Base-by-base conservation (phyloP, 2,797 vertebrate genomes). In the Avahi laniger region DNA sequence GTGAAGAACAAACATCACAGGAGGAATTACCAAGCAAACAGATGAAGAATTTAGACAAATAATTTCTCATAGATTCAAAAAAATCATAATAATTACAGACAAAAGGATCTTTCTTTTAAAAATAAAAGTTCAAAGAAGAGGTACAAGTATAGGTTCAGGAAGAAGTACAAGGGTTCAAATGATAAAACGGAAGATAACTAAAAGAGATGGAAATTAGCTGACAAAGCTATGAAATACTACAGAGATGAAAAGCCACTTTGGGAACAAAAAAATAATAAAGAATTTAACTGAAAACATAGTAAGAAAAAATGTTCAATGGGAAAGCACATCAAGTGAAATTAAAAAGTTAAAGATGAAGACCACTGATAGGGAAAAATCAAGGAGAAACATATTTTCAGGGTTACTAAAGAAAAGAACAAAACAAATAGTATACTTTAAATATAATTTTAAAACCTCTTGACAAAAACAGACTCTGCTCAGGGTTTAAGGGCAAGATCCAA, bases 331-430 rank as follows among this genome's bases (percentile, higher is more conserved):
- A 67, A 89, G 15, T 28, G 24, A 88, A 63, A 87, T 18, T 5
- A 76, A 57, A 93, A 76, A 54, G 9, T 78, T 92, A 48, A 95
- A 57, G 85, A 65, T 57, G 28, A 96, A 73, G 59, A 85, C 24
- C 5, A 54, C 18, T 61, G 48, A 61, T 33, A 48, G 0, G 5
- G 35, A 90, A 96, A 96, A 88, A 54, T 24, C 46, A 72, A 65
- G 4, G 11, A 30, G 30, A 94, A 88, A 79, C 0, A 61, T 87
- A 95, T n/a, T 84, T 75, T 80, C 50, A 72, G 15, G 2, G 12
- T 9, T 69, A 88, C 41, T 33, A 80, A 94, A 90, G 24, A 84
- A 86, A 30, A 82, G 22, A 89, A 48, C 26, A 63, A 33, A 78
- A 89, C 5, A 38, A 87, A 87, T 14, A 35, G 17, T 54, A 65